A percentile compares a stretch with the other conserved stretches of the same genome.
Evolutionary conservation across 2,888 invertebrate species (phyloP).

Genomic region (Stictocephala bisonia): DNA sequence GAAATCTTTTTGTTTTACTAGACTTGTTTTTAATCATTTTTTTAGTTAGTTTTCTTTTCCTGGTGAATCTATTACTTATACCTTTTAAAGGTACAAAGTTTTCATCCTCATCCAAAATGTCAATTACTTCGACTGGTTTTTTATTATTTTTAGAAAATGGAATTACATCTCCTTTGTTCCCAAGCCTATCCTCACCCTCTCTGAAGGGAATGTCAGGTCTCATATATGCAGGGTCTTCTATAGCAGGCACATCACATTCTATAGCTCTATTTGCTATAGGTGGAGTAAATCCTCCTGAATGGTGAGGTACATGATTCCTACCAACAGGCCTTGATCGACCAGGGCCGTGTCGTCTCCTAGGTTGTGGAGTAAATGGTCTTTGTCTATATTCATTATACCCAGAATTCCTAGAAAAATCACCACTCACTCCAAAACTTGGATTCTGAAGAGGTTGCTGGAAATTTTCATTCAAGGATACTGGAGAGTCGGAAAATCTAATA

Average conservation of each 20-base stretch:
- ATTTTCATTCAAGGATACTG: background rate
- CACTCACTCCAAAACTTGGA: background rate
- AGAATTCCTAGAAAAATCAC: no score
- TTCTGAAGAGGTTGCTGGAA: no score
- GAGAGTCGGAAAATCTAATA: conserved; percentile 14
- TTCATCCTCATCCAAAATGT: background rate
- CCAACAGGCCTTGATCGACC: background rate
- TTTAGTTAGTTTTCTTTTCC: conserved; percentile 12
- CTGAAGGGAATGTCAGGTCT: conserved; percentile 18
- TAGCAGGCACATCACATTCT: no score
- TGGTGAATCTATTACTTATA: background rate
- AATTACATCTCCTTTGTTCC: background rate
- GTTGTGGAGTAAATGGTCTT: background rate
- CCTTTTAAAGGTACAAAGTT: background rate
- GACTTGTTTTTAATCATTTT: background rate
- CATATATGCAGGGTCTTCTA: conserved; percentile 24
- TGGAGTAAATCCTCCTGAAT: background rate
- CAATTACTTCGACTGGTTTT: background rate
- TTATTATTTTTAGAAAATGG: background rate
- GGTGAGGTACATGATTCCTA: no score
- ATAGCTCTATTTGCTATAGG: no score
- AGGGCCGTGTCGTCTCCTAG: background rate
- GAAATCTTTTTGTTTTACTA: no score
- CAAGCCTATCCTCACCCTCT: no score
- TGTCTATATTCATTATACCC: background rate